Conservation (phyloP, 2,888 invertebrate species). For the Torymus aiolomorphi region DNA sequence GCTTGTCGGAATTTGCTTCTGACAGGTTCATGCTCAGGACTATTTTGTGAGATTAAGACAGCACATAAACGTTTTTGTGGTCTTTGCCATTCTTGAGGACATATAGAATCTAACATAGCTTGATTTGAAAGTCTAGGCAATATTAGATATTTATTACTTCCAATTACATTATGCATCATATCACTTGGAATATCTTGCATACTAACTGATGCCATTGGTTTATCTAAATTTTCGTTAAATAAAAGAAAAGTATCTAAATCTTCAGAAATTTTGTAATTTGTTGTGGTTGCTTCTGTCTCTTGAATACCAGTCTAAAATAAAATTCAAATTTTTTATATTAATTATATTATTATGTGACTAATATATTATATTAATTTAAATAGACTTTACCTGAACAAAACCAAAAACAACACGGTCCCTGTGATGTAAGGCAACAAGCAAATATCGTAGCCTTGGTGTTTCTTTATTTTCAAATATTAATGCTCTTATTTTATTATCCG, state of each 20-base stretch:
- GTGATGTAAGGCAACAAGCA: slow-evolving; percentile 91
- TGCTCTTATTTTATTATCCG: slow-evolving; percentile 93
- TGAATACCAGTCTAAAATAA: slow-evolving; percentile 80
- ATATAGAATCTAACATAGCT: slow-evolving; percentile 88
- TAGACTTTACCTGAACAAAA: slow-evolving; percentile 76
- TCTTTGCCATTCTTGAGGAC: slow-evolving; percentile 91
- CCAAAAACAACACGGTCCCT: slow-evolving; percentile 92
- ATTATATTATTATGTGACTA: slow-evolving; percentile 14
- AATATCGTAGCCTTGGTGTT: slow-evolving; percentile 88
- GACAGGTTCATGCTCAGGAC: slow-evolving; percentile 79
- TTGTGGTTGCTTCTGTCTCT: slow-evolving; percentile 81
- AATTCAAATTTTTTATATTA: slow-evolving; percentile 37
- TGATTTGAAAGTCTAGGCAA: slow-evolving; percentile 95
- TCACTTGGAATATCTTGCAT: slow-evolving; percentile 93
- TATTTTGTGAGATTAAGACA: slow-evolving; percentile 85
- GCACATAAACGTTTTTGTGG: slow-evolving; percentile 86
- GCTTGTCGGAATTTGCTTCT: slow-evolving; percentile 85
- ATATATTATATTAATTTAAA: background rate
- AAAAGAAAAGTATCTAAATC: slow-evolving; percentile 89
- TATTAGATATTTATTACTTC: slow-evolving; percentile 91
- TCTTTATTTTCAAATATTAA: slow-evolving; percentile 89
- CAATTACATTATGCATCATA: slow-evolving; percentile 91
- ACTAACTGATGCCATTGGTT: slow-evolving; percentile 90
- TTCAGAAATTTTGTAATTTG: slow-evolving; percentile 84
- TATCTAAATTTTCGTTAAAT: slow-evolving; percentile 90